A percentile compares a stretch with the other conserved stretches of the same genome.
Conservation (phyloP, 2,113 vertebrate species). For the Mastomys natalensis region DNA sequence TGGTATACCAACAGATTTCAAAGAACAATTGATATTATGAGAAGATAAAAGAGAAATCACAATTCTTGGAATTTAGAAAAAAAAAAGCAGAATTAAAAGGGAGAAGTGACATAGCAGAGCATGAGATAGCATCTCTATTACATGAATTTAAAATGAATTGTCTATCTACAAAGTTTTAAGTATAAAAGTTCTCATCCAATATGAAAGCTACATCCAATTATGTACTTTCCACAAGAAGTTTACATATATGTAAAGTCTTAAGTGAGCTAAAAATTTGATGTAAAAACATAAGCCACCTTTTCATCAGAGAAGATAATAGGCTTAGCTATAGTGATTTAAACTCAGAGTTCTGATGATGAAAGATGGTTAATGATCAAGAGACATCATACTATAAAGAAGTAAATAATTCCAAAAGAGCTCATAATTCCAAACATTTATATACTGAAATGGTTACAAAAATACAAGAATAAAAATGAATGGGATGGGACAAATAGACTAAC, state of each 20-base stretch:
- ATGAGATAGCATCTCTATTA: background rate
- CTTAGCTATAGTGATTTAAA: background rate
- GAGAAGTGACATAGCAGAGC: background rate
- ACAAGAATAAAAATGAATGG: background rate
- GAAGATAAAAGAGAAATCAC: background rate
- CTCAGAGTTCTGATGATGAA: background rate
- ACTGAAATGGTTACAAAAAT: background rate
- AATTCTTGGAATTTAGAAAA: background rate
- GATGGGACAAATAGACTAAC: background rate
- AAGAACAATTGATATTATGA: background rate
- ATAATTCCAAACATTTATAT: background rate
- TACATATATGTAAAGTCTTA: background rate
- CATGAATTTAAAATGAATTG: background rate
- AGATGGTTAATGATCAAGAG: background rate
- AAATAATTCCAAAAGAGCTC: background rate
- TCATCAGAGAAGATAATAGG: background rate
- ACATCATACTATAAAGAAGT: background rate
- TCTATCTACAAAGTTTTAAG: background rate
- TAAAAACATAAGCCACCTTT: background rate
- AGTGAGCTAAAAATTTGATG: background rate
- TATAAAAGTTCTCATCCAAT: no score
- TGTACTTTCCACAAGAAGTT: background rate
- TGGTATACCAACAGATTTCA: background rate
- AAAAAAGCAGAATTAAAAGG: background rate
- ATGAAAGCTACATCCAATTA: background rate